Conservation (phyloP, 2,888 invertebrate genomes). For the Ormyrus thymus region DNA sequence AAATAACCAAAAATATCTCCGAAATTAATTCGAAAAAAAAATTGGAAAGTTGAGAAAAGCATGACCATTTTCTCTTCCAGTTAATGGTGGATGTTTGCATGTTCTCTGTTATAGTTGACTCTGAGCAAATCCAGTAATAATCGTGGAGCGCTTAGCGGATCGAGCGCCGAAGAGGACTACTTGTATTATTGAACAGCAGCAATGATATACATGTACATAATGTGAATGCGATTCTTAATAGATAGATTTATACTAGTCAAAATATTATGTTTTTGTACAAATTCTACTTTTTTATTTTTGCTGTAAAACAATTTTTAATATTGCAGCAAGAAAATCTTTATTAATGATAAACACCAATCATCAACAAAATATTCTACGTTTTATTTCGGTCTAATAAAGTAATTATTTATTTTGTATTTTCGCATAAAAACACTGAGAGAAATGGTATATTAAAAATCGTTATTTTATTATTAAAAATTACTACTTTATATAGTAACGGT, state of each 20-base stretch:
- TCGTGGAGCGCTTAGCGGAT: conserved; percentile 64
- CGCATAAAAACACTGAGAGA: too few species aligned
- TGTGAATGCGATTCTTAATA: conserved; percentile 23
- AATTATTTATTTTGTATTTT: background rate
- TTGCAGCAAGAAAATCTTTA: too few species aligned
- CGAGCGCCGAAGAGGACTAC: conserved; percentile 69
- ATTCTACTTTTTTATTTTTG: background rate
- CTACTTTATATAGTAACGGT: too few species aligned
- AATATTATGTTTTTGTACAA: background rate
- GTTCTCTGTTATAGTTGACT: conserved; percentile 71
- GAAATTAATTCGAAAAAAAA: background rate
- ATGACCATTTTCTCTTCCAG: conserved; percentile 60
- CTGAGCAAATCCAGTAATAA: conserved; percentile 63
- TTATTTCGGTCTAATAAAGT: too few species aligned
- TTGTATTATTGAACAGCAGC: conserved; percentile 72
- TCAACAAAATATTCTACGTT: too few species aligned
- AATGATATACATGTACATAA: conserved; percentile 42
- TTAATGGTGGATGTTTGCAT: conserved; percentile 71
- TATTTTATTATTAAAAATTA: too few species aligned
- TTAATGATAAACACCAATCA: too few species aligned
- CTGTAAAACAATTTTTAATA: too few species aligned
- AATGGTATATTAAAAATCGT: too few species aligned
- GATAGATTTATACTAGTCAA: conserved; percentile 30
- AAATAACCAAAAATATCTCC: background rate
- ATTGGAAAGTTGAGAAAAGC: conserved; percentile 8